Percentiles rank a stretch among this genome's conserved stretches.
Conservation (phyloP, 2,888 invertebrate genomes). For the Drosophila basisetae region DNA sequence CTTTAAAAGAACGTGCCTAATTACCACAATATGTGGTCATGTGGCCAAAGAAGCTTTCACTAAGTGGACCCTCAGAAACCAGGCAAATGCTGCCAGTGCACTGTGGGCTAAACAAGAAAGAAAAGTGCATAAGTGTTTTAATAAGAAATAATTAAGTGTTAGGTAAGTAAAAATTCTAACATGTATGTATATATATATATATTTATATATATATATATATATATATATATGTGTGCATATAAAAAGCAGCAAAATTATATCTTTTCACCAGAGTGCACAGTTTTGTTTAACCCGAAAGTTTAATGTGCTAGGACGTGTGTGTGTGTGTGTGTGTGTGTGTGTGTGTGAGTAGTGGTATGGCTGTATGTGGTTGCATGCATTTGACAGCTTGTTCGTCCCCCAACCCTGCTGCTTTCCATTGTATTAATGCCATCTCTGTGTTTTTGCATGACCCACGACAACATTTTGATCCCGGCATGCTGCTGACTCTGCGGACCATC, state of each 20-base stretch:
- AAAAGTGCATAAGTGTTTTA: constrained; percentile 3
- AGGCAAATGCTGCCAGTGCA: constrained; percentile 23
- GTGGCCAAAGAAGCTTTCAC: constrained; percentile 18
- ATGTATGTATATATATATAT: background rate
- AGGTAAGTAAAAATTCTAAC: too few relatives aligned
- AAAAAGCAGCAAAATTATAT: background rate
- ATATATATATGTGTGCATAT: too few relatives aligned
- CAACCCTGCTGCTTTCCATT: background rate
- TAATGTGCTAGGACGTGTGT: constrained; percentile 5
- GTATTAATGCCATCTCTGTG: constrained; percentile 39
- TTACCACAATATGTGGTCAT: constrained; percentile 47
- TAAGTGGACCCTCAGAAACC: constrained; percentile 35
- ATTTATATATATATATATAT: too few relatives aligned
- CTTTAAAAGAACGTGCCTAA: constrained; percentile 48
- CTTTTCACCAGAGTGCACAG: constrained; percentile 14
- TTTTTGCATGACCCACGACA: constrained; percentile 18
- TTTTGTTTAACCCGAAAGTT: constrained; percentile 27
- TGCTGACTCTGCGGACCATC: constrained; percentile 22
- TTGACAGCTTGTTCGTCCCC: constrained; percentile 35
- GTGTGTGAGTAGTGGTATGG: constrained; percentile 13
- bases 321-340: constrained; percentile 14
- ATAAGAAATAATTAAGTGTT: background rate
- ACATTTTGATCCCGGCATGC: constrained; percentile 10
- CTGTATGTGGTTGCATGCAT: constrained; percentile 25
- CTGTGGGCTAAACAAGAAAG: constrained; percentile 26